Base-by-base conservation (phyloP, 2,888 invertebrate genomes). In the Lissocephala sabroskyi region DNA sequence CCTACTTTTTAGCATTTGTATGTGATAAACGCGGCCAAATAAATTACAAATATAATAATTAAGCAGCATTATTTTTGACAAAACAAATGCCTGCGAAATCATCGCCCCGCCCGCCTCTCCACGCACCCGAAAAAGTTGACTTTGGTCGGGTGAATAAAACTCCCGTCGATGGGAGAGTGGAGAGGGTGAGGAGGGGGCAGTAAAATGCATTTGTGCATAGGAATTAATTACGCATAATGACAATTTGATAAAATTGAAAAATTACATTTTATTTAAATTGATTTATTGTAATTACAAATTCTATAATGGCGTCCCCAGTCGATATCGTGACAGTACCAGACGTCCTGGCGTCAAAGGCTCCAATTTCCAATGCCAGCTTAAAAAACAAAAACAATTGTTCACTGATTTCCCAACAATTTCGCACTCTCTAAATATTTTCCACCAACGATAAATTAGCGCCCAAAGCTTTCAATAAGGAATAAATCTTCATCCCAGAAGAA, bases 151-250 rank as follows among this genome's bases (percentile, higher is more conserved):
- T n/a, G n/a, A n/a, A n/a, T n/a, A n/a, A n/a, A n/a, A n/a, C n/a
- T n/a, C 47, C 26, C 32, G 37, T n/a, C 18, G 14, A 14, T 43
- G 50, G 39, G 41, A 18, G 19, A 19, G n/a, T n/a, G 18, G 9
- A 0, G 19, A 11, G 45, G 41, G 44, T 23, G 56, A 26, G 33
- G 59, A 2, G 23, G 43, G 29, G 41, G 16, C 43, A 43, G 49
- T 54, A 58, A 67, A 79, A 73, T 61, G 62, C 62, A 68, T 65
- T 74, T 79, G 67, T 70, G 71, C 70, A 68, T 63, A 71, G 74
- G 71, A 79, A 80, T 79, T 79, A 79, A 80, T 80, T 79, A 79
- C 78, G 79, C 79, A 79, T 78, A 79, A 76, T 79, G 79, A 80
- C 79, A 80, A 80, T 80, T 80, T 79, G 79, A 79, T 79, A 79